Percentiles rank a stretch among this genome's conserved stretches.
Conservation (phyloP, 2,113 vertebrate species). For the Eulacestoma nigropectus region DNA sequence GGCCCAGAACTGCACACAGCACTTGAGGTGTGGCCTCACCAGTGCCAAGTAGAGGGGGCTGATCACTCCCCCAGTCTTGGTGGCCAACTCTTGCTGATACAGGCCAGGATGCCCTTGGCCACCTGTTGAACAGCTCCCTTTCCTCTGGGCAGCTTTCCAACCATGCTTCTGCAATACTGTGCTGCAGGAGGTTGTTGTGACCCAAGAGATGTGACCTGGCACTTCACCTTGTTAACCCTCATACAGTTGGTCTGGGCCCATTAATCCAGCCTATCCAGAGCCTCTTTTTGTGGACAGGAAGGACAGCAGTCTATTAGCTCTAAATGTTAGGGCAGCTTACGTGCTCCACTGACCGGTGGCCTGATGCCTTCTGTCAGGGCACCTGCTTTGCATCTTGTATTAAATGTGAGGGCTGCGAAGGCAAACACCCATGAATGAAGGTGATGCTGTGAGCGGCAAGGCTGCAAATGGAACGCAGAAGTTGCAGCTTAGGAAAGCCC, state of each 20-base stretch:
- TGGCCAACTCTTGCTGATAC: background rate
- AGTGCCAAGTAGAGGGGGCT: background rate
- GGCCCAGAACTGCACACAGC: background rate
- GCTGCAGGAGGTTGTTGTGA: background rate
- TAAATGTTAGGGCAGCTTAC: background rate
- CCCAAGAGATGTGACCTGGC: background rate
- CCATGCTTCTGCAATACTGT: rapidly evolving
- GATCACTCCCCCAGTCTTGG: background rate
- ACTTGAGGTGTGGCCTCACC: background rate
- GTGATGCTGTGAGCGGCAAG: background rate
- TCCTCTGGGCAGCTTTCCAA: background rate
- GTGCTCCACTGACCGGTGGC: background rate
- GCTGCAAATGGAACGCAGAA: background rate
- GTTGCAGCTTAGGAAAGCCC: background rate
- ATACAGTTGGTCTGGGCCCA: background rate
- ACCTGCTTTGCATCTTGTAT: background rate
- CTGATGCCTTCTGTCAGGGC: background rate
- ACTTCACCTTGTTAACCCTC: background rate
- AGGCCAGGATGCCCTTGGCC: background rate
- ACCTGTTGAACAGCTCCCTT: background rate
- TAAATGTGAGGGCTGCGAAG: background rate
- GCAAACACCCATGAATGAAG: background rate
- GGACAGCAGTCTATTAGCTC: background rate
- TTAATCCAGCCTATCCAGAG: background rate
- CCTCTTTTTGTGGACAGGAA: background rate